Percentiles rank a stretch among this genome's conserved stretches.
phyloP scores from a whole-genome alignment of 2,797 vertebrate genomes.

The Paedocypris micromegethes region DNA sequence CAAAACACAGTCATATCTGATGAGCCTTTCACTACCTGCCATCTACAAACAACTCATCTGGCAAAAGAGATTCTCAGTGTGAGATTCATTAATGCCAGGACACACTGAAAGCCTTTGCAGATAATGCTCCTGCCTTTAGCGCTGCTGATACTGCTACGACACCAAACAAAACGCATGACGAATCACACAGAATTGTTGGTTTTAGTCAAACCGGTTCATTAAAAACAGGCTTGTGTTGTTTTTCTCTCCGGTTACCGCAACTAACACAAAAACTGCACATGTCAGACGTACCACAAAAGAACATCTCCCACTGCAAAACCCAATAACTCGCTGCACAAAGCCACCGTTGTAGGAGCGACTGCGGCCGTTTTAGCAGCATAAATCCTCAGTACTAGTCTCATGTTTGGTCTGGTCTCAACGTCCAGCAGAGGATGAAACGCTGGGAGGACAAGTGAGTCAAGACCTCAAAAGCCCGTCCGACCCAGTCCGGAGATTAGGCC shows the following conservation, averaged over 20 bases:
- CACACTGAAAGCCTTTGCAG: constrained; percentile 6
- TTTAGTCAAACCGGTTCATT: constrained; percentile 36
- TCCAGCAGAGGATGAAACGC: constrained; percentile 9
- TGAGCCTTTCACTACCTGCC: background rate
- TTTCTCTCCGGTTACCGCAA: constrained; percentile 30
- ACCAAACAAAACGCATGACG: constrained; percentile 31
- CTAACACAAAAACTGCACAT: constrained; percentile 21
- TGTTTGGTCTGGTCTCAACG: constrained; percentile 24
- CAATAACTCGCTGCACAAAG: constrained; percentile 22
- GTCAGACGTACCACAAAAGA: constrained; percentile 19
- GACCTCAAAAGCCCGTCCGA: constrained; percentile 21
- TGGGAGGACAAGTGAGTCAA: constrained; percentile 30
- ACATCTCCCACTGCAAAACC: background rate
- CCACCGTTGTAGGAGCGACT: constrained; percentile 18
- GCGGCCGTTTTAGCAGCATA: constrained; percentile 8
- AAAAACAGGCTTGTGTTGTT: constrained; percentile 19
- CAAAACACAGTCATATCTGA: no score
- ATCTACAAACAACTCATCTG: background rate
- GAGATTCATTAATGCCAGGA: constrained; percentile 19
- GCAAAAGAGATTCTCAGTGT: constrained; percentile 4
- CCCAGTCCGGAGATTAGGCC: constrained; percentile 36
- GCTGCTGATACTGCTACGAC: constrained; percentile 21
- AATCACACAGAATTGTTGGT: constrained; percentile 26
- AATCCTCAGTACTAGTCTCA: constrained; percentile 21
- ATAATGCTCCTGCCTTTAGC: constrained; percentile 18